phyloP scores from a whole-genome alignment of 2,113 vertebrate genomes.

The Atherinomorus stipes region DNA sequence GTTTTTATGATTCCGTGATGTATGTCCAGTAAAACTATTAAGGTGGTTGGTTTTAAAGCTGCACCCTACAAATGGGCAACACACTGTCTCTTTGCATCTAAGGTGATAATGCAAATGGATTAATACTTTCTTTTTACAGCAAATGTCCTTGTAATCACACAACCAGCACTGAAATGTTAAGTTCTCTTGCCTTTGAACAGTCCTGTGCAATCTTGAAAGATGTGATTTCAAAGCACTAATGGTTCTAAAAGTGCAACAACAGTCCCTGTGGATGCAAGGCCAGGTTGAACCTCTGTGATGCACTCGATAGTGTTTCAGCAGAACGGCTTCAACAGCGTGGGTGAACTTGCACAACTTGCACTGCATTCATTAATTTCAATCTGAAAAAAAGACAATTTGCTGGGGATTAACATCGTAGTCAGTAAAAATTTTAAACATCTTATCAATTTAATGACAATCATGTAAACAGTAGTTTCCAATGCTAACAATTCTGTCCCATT shows the following conservation, averaged over 20 bases:
- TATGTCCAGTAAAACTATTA: conserved; percentile 1
- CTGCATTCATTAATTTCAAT: too few relatives aligned
- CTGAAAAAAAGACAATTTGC: too few relatives aligned
- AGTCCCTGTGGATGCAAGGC: too few relatives aligned
- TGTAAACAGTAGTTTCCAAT: too few relatives aligned
- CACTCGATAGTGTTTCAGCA: too few relatives aligned
- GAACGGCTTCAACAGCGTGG: too few relatives aligned
- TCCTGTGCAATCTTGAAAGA: conserved; percentile 11
- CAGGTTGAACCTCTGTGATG: too few relatives aligned
- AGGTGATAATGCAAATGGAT: conserved; percentile 24
- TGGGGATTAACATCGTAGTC: too few relatives aligned
- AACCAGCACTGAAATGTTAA: conserved; percentile 18
- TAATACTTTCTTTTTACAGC: conserved; percentile 6
- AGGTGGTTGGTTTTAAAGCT: conserved; percentile 20
- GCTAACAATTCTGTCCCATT: too few relatives aligned
- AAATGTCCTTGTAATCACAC: conserved; percentile 1
- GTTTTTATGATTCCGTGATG: conserved; percentile 12
- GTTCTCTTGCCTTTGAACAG: conserved; percentile 18
- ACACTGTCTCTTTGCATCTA: conserved; percentile 18
- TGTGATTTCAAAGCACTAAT: conserved; percentile 22
- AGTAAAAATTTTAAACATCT: too few relatives aligned
- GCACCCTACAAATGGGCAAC: conserved; percentile 19
- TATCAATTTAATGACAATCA: too few relatives aligned
- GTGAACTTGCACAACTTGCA: too few relatives aligned
- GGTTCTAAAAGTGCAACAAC: neutral